Percentiles rank a stretch among this genome's conserved stretches.
phyloP scores from a whole-genome alignment of 2,797 vertebrate species.

The Galago senegalensis region DNA sequence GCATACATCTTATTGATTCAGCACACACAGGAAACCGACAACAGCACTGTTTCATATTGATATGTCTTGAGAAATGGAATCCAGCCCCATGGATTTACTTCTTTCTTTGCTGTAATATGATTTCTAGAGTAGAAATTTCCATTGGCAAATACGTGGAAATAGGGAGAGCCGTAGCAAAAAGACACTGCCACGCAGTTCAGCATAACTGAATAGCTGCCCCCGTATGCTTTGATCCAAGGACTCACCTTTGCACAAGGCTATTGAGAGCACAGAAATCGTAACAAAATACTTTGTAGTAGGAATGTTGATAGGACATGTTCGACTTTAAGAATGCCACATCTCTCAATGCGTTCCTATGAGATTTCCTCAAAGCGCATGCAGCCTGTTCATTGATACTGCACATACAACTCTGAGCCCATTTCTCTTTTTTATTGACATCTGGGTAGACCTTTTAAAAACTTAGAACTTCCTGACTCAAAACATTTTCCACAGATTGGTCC shows the following conservation, averaged over 20 bases:
- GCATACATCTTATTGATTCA: constrained; percentile 82
- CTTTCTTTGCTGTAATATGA: constrained; percentile 69
- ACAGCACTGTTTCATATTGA: constrained; percentile 80
- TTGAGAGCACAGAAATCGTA: constrained; percentile 2
- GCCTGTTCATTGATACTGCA: not conserved
- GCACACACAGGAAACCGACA: constrained; percentile 63
- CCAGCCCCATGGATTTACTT: not conserved
- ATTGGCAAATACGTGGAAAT: constrained; percentile 54
- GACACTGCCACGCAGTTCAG: constrained; percentile 43
- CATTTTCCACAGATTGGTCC: not conserved
- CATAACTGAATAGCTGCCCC: not conserved
- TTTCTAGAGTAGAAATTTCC: constrained; percentile 60
- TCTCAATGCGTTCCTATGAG: constrained; percentile 55
- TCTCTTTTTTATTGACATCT: constrained; percentile 37
- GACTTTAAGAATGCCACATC: constrained; percentile 65
- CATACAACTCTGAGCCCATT: not conserved
- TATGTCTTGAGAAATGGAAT: constrained; percentile 73
- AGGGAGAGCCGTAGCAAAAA: constrained; percentile 28
- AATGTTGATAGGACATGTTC: constrained; percentile 45
- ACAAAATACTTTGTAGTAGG: constrained; percentile 50
- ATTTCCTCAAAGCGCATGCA: constrained; percentile 41
- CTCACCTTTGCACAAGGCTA: constrained; percentile 15
- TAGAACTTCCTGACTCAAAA: constrained; percentile 30
- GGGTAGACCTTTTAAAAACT: constrained; percentile 7
- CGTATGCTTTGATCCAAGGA: constrained; percentile 55